Conservation (phyloP, 1,140 invertebrate species). For the Atta cephalotes region DNA sequence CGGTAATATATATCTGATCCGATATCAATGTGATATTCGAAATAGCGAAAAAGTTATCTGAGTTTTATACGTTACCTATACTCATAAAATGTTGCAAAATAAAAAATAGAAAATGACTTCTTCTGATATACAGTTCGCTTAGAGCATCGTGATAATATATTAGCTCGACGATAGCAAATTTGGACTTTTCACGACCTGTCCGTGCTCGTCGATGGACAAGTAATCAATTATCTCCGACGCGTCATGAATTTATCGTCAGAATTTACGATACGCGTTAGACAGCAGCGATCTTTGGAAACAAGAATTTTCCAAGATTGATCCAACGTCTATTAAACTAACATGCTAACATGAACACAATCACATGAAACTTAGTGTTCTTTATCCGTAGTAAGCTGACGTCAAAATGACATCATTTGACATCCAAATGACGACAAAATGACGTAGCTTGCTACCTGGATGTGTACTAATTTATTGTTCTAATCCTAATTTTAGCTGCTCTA, state of each 20-base stretch:
- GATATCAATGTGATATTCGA: neutral
- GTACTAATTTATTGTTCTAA: no score
- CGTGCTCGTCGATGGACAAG: neutral
- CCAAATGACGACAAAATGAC: no score
- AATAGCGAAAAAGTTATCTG: neutral
- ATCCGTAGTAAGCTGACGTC: no score
- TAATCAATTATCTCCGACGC: conserved; percentile 6
- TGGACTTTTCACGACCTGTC: neutral
- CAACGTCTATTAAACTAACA: neutral
- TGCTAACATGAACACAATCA: no score
- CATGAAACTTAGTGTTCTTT: no score
- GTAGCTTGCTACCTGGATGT: no score
- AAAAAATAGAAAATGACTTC: conserved; percentile 21
- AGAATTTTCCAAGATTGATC: conserved; percentile 1
- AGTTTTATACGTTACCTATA: neutral
- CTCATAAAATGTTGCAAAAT: neutral
- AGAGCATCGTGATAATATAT: neutral
- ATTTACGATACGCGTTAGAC: neutral
- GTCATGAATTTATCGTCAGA: conserved; percentile 21
- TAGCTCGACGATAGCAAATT: conserved; percentile 14
- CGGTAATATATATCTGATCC: neutral
- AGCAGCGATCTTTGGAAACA: neutral
- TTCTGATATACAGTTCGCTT: neutral
- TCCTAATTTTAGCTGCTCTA: no score
- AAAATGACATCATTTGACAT: no score